Conservation (phyloP, 2,797 vertebrate species). For the Sebastes trivittatus region DNA sequence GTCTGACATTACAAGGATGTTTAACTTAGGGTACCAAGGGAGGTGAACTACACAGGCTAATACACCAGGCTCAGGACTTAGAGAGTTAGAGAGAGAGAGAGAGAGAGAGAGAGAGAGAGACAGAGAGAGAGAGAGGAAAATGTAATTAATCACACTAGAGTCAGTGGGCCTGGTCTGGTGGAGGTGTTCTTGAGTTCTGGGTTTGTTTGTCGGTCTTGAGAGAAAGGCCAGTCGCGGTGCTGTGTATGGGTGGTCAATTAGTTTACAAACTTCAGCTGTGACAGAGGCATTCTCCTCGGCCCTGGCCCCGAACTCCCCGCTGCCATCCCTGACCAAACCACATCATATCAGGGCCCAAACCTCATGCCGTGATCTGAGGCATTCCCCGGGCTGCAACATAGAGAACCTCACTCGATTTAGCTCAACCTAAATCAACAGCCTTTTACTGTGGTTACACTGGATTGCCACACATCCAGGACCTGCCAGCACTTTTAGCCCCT, state of each 20-base stretch:
- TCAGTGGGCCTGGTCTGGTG: conserved; percentile 49
- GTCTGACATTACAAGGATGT: conserved; percentile 70
- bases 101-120: conserved; percentile 23
- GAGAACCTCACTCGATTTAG: conserved; percentile 70
- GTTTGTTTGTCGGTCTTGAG: conserved; percentile 56
- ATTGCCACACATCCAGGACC: conserved; percentile 52
- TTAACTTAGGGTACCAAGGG: conserved; percentile 66
- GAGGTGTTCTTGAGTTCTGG: conserved; percentile 60
- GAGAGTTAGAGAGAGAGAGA: background rate
- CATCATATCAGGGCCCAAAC: conserved; percentile 74
- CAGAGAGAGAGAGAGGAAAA: conserved; percentile 31
- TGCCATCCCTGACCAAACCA: conserved; percentile 67
- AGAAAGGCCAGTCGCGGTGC: conserved; percentile 65
- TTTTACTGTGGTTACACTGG: conserved; percentile 66
- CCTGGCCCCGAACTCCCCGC: conserved; percentile 45
- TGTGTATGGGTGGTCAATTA: conserved; percentile 82
- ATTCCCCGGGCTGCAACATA: conserved; percentile 69
- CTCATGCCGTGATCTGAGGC: conserved; percentile 73
- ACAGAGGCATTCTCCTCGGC: conserved; percentile 63
- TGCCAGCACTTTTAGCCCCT: conserved; percentile 41
- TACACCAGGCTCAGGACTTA: conserved; percentile 33
- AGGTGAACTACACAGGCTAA: conserved; percentile 68
- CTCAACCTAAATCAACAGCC: conserved; percentile 67
- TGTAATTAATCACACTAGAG: conserved; percentile 78
- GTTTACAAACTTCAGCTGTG: conserved; percentile 81